Evolutionary conservation across 2,797 vertebrate species (phyloP).

Genomic region (Erithacus rubecula): DNA sequence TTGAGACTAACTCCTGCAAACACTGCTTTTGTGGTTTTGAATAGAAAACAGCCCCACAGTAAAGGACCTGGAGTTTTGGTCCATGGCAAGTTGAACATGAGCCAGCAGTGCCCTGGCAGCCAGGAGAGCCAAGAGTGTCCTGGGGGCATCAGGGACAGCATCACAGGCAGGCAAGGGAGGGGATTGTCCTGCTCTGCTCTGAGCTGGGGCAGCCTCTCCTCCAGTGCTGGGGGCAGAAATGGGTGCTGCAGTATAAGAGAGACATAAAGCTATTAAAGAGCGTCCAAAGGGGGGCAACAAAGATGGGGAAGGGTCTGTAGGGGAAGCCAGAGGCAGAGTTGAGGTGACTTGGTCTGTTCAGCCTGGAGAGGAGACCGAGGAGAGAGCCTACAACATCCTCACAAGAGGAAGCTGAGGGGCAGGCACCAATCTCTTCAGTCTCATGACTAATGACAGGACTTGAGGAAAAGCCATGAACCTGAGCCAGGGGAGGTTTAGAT

Average conservation of each 20-base stretch:
- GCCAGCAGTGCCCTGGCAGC: background rate
- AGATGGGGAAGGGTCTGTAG: background rate
- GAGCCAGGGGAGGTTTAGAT: background rate
- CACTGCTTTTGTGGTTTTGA: background rate
- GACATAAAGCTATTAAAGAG: background rate
- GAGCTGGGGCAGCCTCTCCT: background rate
- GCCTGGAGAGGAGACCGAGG: background rate
- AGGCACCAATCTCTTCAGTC: fast-evolving
- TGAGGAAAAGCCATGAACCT: background rate
- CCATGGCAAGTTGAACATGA: fast-evolving
- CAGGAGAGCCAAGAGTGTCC: fast-evolving
- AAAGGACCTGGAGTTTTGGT: background rate
- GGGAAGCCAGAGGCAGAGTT: background rate
- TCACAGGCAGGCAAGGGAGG: fast-evolving
- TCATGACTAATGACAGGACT: background rate
- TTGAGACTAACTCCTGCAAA: background rate
- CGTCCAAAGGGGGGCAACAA: background rate
- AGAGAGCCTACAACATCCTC: background rate
- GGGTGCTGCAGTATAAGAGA: fast-evolving
- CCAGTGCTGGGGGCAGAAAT: fast-evolving
- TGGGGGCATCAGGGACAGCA: background rate
- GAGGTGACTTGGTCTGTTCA: background rate
- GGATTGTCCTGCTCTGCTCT: background rate
- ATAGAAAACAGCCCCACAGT: background rate
- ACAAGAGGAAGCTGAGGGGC: background rate